A percentile compares a stretch with the other conserved stretches of the same genome.
Evolutionary conservation across 2,113 vertebrate genomes (phyloP).

Genomic region (Corythoichthys haematopterus): DNA sequence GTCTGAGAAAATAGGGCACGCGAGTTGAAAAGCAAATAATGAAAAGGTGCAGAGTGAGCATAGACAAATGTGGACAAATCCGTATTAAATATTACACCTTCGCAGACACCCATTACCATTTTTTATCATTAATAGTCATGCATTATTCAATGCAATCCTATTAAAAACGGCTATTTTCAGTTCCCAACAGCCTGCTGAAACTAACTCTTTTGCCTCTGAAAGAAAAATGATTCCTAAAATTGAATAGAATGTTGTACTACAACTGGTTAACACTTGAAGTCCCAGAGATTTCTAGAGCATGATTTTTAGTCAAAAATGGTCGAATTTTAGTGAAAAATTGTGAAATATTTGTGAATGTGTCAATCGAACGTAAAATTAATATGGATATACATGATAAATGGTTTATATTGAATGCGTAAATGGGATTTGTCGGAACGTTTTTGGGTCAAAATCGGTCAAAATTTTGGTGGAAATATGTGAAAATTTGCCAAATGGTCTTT

Average conservation of each 20-base stretch:
- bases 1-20: slow-evolving; percentile 19
- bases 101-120: background rate
- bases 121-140: background rate
- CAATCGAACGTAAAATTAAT: no score
- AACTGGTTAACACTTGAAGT: no score
- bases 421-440: no score
- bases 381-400: no score
- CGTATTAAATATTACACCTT: background rate
- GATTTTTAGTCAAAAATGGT: no score
- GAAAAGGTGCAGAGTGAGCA: slow-evolving; percentile 5
- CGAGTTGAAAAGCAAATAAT: slow-evolving; percentile 4
- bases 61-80: background rate
- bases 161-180: background rate
- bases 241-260: background rate
- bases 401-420: no score
- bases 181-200: background rate
- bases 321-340: no score
- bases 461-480: no score
- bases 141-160: background rate
- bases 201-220: background rate
- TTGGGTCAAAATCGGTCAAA: no score
- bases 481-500: no score
- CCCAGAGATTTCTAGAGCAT: no score
- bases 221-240: background rate
- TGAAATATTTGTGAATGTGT: no score